A percentile compares a stretch with the other conserved stretches of the same genome.
These are phyloP conservation scores for Prunella himalayana DNA, from an alignment of 2,113 vertebrate species.

Conservation along the genomic window DNA sequence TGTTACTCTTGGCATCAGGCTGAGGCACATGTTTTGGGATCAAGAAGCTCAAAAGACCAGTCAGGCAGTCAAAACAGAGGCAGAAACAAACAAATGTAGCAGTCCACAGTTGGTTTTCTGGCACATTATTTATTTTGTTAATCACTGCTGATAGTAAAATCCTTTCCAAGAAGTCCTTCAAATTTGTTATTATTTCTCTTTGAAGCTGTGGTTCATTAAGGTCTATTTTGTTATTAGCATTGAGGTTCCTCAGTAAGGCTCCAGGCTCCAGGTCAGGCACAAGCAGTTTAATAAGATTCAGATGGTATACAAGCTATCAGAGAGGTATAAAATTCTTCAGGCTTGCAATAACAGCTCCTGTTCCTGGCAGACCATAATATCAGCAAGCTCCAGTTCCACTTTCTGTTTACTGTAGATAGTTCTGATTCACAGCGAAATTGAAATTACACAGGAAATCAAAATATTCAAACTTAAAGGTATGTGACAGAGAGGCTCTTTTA, in stretches of 20 bases:
- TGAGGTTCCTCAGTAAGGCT: not conserved
- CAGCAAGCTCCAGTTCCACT: conserved; percentile 49
- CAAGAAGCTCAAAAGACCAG: not conserved
- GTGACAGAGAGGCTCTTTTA: conserved; percentile 7
- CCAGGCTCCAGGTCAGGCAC: not conserved
- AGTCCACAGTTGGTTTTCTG: not conserved
- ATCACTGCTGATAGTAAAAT: conserved; percentile 27
- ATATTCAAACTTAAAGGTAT: conserved; percentile 55
- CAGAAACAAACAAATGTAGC: conserved; percentile 6
- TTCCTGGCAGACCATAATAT: conserved; percentile 45
- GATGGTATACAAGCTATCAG: conserved; percentile 28
- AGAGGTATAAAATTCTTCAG: conserved; percentile 50
- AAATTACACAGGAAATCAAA: conserved; percentile 70
- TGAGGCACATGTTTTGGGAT: not conserved
- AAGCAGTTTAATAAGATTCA: conserved; percentile 62
- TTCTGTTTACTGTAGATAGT: conserved; percentile 65
- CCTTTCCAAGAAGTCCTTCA: conserved; percentile 4
- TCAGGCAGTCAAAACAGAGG: conserved; percentile 3
- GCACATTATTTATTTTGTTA: conserved; percentile 46
- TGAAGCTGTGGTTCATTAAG: conserved; percentile 45
- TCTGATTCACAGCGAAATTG: conserved; percentile 65
- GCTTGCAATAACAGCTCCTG: conserved; percentile 43
- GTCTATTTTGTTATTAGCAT: conserved; percentile 19
- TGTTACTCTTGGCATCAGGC: conserved; percentile 42
- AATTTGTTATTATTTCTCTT: conserved; percentile 27